Evolutionary conservation across 2,113 vertebrate species (phyloP).

Genomic region (Rhynchomys soricoides): DNA sequence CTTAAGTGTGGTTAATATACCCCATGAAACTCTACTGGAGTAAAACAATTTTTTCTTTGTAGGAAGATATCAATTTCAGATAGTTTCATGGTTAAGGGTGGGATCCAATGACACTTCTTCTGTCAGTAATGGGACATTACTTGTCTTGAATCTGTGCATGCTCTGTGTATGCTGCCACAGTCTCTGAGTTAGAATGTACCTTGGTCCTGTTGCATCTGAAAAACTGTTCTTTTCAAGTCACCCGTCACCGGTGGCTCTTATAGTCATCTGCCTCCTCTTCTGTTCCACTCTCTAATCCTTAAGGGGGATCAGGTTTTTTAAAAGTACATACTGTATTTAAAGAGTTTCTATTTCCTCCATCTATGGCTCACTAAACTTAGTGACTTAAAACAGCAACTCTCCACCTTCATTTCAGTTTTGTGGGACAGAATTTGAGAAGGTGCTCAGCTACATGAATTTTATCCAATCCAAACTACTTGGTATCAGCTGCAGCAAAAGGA

Average conservation of each 20-base stretch:
- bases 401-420: background rate
- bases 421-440: conserved; percentile 13
- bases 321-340: background rate
- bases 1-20: background rate
- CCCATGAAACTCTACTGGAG: background rate
- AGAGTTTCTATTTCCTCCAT: background rate
- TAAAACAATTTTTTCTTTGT: background rate
- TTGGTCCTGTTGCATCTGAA: background rate
- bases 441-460: background rate
- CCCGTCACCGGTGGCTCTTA: background rate
- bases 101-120: too few species aligned
- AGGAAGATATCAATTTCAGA: background rate
- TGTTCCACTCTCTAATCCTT: background rate
- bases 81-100: background rate
- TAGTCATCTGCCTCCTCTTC: background rate
- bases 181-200: background rate
- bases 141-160: background rate
- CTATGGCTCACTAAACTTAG: background rate
- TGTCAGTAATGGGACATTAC: too few species aligned
- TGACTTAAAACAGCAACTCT: background rate
- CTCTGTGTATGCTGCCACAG: background rate
- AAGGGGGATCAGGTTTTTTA: background rate
- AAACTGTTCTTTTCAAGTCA: too few species aligned
- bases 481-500: background rate
- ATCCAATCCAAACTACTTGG: background rate